Evolutionary conservation across 2,888 invertebrate species (phyloP).

Genomic region (Hemistola chrysoprasaria): DNA sequence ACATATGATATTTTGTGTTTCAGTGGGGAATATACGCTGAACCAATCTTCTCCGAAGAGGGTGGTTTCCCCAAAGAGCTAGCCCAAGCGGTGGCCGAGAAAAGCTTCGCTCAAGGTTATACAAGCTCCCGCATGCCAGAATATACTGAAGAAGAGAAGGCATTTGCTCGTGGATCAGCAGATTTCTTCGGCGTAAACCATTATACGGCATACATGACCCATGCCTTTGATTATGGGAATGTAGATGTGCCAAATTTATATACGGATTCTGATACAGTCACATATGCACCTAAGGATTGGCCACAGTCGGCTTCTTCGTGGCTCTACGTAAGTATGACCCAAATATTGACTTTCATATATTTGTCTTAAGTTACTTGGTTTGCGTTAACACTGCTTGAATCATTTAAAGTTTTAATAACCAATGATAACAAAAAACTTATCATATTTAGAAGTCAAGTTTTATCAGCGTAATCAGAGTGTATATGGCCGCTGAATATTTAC

Average conservation of each 20-base stretch:
- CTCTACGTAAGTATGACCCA: slow-evolving; percentile 49
- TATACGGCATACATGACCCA: slow-evolving; percentile 76
- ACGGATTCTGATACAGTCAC: slow-evolving; percentile 44
- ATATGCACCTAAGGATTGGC: slow-evolving; percentile 44
- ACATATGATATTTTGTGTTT: slow-evolving; percentile 17
- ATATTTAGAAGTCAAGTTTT: too few relatives aligned
- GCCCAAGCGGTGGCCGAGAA: slow-evolving; percentile 64
- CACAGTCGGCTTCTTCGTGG: slow-evolving; percentile 47
- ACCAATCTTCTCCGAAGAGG: slow-evolving; percentile 71
- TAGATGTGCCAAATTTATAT: slow-evolving; percentile 24
- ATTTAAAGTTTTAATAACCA: too few relatives aligned
- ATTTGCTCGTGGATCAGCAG: slow-evolving; percentile 50
- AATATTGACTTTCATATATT: neutral
- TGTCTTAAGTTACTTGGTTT: neutral
- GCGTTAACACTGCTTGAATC: too few relatives aligned
- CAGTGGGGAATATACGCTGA: slow-evolving; percentile 72
- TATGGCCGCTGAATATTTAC: too few relatives aligned
- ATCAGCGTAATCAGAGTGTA: too few relatives aligned
- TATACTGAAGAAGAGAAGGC: slow-evolving; percentile 63
- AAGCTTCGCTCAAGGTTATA: slow-evolving; percentile 63
- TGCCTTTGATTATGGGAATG: slow-evolving; percentile 25
- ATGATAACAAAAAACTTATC: too few relatives aligned
- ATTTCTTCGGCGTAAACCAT: slow-evolving; percentile 84
- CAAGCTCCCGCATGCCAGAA: slow-evolving; percentile 64
- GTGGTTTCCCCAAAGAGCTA: slow-evolving; percentile 78